Percentiles rank a stretch among this genome's conserved stretches.
phyloP scores from a whole-genome alignment of 2,797 vertebrate genomes.

The Phrynocephalus vlangalii region DNA sequence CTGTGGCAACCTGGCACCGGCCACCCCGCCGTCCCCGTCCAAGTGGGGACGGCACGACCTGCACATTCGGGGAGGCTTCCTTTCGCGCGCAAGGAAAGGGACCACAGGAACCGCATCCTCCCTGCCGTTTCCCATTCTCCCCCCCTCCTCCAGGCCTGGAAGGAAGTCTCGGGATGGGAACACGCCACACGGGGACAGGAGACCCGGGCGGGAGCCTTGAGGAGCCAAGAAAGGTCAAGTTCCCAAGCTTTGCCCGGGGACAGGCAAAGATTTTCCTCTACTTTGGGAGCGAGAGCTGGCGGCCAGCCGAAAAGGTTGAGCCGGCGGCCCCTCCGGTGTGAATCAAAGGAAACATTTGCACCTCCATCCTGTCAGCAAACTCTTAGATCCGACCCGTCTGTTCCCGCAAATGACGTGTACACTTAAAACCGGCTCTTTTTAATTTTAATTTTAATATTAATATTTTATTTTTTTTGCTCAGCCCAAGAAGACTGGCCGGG shows the following conservation, averaged over 20 bases:
- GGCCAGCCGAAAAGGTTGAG: not conserved
- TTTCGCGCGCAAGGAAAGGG: conserved; percentile 26
- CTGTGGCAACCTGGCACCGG: conserved; percentile 43
- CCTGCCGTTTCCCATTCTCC: conserved; percentile 18
- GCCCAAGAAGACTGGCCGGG: too few relatives aligned
- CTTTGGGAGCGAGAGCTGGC: not conserved
- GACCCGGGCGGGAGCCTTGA: conserved; percentile 24
- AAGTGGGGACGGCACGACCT: conserved; percentile 31
- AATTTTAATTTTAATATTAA: too few relatives aligned
- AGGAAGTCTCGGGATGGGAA: conserved; percentile 66
- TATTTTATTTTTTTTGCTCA: too few relatives aligned
- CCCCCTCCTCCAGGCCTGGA: not conserved
- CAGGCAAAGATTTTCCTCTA: conserved; percentile 13
- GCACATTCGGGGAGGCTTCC: conserved; percentile 51
- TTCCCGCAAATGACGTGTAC: too few relatives aligned
- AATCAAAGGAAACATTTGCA: not conserved
- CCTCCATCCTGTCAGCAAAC: not conserved
- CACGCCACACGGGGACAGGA: conserved; percentile 48
- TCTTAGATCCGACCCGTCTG: too few relatives aligned
- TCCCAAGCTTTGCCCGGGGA: conserved; percentile 46
- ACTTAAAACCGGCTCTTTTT: too few relatives aligned
- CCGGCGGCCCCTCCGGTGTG: too few relatives aligned
- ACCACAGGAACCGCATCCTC: conserved; percentile 56
- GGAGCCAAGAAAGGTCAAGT: conserved; percentile 56
- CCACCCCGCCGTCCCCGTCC: conserved; percentile 32